Percentiles rank a stretch among this genome's conserved stretches.
Evolutionary conservation across 2,113 vertebrate genomes (phyloP).

Genomic region (Eleginops maclovinus): DNA sequence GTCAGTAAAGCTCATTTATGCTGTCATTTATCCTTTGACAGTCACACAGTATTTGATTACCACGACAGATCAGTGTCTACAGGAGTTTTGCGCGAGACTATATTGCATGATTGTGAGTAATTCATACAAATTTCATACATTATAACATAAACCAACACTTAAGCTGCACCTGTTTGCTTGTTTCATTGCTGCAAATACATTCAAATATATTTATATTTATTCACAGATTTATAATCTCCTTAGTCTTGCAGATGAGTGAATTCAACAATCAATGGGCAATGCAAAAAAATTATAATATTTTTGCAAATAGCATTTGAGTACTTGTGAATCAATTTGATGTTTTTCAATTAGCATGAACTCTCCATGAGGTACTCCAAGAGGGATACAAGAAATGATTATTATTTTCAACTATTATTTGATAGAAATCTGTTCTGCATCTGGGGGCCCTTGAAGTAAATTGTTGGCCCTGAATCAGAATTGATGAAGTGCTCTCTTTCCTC

Average conservation of each 20-base stretch:
- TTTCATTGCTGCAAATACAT: neutral
- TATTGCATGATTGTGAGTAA: neutral
- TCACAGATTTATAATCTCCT: neutral
- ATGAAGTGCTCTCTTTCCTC: slow-evolving; percentile 4
- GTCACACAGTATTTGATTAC: neutral
- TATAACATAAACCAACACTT: neutral
- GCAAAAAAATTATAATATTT: too few species aligned
- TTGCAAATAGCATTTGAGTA: neutral
- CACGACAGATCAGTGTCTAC: too few species aligned
- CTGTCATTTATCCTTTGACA: neutral
- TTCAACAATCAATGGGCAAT: too few species aligned
- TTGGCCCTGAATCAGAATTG: neutral
- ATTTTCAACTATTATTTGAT: neutral
- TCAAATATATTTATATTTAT: neutral
- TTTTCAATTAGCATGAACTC: neutral
- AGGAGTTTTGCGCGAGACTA: neutral
- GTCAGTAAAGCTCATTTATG: neutral
- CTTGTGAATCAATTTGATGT: neutral
- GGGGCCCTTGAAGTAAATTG: neutral
- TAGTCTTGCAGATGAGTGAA: too few species aligned
- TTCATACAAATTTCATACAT: neutral
- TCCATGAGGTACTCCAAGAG: neutral
- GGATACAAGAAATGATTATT: neutral
- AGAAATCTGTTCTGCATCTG: slow-evolving; percentile 3
- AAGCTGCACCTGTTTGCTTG: neutral